These are phyloP conservation scores for Sceloporus undulatus DNA, from an alignment of 2,113 vertebrate species.

Conservation along the genomic window DNA sequence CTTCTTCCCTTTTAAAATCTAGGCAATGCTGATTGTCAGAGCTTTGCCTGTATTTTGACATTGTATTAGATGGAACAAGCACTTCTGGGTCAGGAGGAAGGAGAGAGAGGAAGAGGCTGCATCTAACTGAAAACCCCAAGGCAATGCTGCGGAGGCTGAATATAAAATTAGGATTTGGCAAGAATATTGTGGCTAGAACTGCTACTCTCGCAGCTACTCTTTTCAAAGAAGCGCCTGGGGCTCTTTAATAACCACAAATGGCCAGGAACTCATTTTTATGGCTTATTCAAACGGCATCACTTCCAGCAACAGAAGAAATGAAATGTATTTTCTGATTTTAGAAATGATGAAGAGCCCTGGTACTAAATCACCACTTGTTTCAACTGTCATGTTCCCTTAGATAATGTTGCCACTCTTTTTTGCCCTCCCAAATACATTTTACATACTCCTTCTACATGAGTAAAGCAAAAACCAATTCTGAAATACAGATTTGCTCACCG, in stretches of 20 bases:
- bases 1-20: neutral
- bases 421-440: neutral
- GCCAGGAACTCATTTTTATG: conserved; percentile 46
- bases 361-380: conserved; percentile 40
- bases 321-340: conserved; percentile 43
- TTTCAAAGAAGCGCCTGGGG: conserved; percentile 26
- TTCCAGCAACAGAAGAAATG: conserved; percentile 33
- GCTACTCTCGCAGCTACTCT: conserved; percentile 9
- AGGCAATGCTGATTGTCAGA: neutral
- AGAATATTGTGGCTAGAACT: conserved; percentile 19
- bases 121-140: conserved; percentile 29
- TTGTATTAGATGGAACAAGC: neutral
- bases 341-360: conserved; percentile 28
- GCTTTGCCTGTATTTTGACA: neutral
- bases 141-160: conserved; percentile 45
- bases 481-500: conserved; percentile 64
- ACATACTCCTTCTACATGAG: conserved; percentile 9
- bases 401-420: conserved; percentile 14
- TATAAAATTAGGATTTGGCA: conserved; percentile 25
- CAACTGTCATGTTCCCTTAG: conserved; percentile 31
- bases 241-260: conserved; percentile 20
- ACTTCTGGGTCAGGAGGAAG: conserved; percentile 16
- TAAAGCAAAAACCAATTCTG: neutral
- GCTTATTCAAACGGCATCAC: conserved; percentile 27
- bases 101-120: neutral